phyloP scores from a whole-genome alignment of 2,888 invertebrate genomes.

The Hanleya hanleyi region DNA sequence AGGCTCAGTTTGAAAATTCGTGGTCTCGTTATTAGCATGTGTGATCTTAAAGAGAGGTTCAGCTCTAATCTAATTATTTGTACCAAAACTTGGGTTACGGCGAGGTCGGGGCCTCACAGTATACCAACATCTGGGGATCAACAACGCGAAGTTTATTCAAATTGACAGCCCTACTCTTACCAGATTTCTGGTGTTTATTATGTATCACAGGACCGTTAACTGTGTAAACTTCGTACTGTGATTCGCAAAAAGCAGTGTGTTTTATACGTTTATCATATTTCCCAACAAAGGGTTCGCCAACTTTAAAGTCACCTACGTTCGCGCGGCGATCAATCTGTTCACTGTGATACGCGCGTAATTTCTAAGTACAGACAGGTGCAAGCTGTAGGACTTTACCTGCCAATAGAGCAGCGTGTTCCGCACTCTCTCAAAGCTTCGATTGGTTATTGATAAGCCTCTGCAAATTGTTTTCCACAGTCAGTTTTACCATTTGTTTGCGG shows the following conservation, averaged over 20 bases:
- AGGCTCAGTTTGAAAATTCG: too few relatives aligned
- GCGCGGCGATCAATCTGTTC: not conserved
- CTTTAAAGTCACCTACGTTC: not conserved
- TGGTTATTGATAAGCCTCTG: constrained; percentile 1
- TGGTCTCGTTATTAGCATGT: too few relatives aligned
- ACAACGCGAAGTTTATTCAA: too few relatives aligned
- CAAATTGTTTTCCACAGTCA: not conserved
- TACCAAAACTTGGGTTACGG: too few relatives aligned
- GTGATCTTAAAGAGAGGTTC: too few relatives aligned
- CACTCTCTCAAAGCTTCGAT: not conserved
- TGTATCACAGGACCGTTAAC: too few relatives aligned
- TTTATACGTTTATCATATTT: not conserved
- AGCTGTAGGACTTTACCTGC: not conserved
- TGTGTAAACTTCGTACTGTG: too few relatives aligned
- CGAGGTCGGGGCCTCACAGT: too few relatives aligned
- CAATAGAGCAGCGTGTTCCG: not conserved
- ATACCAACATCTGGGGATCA: too few relatives aligned
- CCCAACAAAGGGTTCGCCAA: not conserved
- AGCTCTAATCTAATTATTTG: too few relatives aligned
- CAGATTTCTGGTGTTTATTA: too few relatives aligned
- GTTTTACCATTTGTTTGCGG: constrained; percentile 9
- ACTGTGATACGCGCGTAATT: not conserved
- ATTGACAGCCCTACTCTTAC: too few relatives aligned
- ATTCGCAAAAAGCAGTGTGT: not conserved
- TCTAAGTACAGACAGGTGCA: not conserved